Evolutionary conservation across 2,888 invertebrate species (phyloP), one percentile per base, ranked within the genome.

Genomic region (Hedychridium roseum): DNA sequence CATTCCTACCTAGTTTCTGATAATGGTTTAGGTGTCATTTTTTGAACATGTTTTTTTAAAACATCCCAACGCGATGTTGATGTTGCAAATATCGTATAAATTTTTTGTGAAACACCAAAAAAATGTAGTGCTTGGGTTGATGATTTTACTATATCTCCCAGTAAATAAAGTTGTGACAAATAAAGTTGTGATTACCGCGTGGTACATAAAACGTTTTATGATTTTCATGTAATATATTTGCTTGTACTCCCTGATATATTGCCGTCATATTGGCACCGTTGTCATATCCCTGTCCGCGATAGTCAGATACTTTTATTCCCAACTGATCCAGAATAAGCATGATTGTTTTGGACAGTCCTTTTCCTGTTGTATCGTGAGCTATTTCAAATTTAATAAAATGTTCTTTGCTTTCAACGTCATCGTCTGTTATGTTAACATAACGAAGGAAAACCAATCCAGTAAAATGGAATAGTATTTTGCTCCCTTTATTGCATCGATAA

Each of bases 401-500:
- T 34, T 34, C 34, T 14, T 16, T 14, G 9, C 11, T 34, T 34
- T 34, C 34, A 11, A 9, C 9, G 9, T 15, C n/a, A 34, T 34
- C 15, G 3, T 34, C 15, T 12, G 11, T 16, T 14, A n/a, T 11
- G 9, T 11, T 12, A n/a, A 34, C 34, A 16, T 14, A 34, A 14
- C 34, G 14, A 5, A 34, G 11, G 2, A 34, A 14, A 34, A 34
- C 15, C 9, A 15, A 12, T 15, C n/a, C n/a, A n/a, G n/a, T n/a
- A n/a, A n/a, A n/a, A n/a, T n/a, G n/a, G n/a, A n/a, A n/a, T n/a
- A n/a, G n/a, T n/a, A n/a, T n/a, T n/a, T n/a, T n/a, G n/a, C n/a
- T 39, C 23, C 32, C 16, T 2, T 36, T 35, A 31, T 42, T 40
- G 43, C 39, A 35, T 39, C 27, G 20, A 44, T 31, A 40, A 44